Base-by-base conservation (phyloP, 2,888 invertebrate genomes). In the Euzophera pinguis region DNA sequence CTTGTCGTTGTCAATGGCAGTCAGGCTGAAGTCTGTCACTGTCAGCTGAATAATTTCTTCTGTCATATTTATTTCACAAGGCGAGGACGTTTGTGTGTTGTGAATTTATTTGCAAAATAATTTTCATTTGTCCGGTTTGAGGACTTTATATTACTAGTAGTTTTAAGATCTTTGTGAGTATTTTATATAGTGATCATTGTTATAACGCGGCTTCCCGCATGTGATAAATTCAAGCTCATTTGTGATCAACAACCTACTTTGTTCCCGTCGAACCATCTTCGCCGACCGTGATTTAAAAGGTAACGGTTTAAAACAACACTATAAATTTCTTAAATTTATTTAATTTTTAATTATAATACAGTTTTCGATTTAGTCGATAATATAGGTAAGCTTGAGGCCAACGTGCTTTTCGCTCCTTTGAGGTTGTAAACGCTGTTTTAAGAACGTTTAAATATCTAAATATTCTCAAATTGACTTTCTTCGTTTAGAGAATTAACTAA, bases 221-320 rank as follows among this genome's bases (percentile, higher is more conserved):
- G 75, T 76, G 75, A 73, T 74, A 45, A 45, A 75, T 70, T 71
- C 65, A 64, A 68, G 65, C 63, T 68, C 59, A 67, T 71, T 70
- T 69, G 67, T 73, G 67, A 69, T 73, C 72, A 66, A 72, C 75
- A 80, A 71, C 76, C 75, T 81, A 82, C 81, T 78, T 85, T 76
- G 82, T 84, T 84, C 81, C 81, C 82, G 82, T 74, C 81, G 81
- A 81, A 79, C 78, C 79, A 81, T 67, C 71, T 78, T 65, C 37
- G 12, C 22, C 22, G 70, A 71, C 81, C 77, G 81, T 79, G 80
- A 75, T 81, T 82, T 86, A 80, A 86, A 86, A 86, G 86, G 87
- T 88, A 88, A 87, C 86, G 84, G 84, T 78, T 83, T 75, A 64
- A 63, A 55, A 62, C 63, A 62, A 16, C 8, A 64, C 64, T 59